Base-by-base conservation (phyloP, 1,140 invertebrate genomes). In the Matsumurasca onukii region DNA sequence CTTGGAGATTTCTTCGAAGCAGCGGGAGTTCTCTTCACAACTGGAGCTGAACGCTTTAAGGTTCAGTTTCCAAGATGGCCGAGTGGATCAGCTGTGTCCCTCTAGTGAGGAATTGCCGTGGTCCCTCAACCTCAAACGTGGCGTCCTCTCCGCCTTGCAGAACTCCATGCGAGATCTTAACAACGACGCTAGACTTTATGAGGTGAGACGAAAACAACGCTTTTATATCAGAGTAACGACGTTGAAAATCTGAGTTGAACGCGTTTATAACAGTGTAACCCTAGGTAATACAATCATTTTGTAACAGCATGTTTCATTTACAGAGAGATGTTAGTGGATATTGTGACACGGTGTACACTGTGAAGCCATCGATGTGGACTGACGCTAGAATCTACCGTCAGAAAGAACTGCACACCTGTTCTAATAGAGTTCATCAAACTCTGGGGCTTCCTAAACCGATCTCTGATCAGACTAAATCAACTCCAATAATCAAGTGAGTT, bases 101-200 rank as follows among this genome's bases (percentile, higher is more conserved):
- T 76, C 85, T 15, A 75, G 80, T 1, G 75, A 77, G 0, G 94
- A 96, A 73, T 80, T 85, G 5, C 81, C 83, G 1, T 95, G 91
- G 90, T 86, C 88, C 0, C 82, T 95, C 66, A 97, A 97, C 78
- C 86, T 96, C 76, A 96, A 96, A 77, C 84, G 90, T 70, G 94
- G 91, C 31, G 82, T 95, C 13, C 77, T 97, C 3, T 94, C 93
- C 0, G 85, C 92, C 71, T 84, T 96, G 55, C 94, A 97, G 75
- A 96, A 96, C 76, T 88, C 88, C 29, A 94, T 95, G 91, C 83
- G 15, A 31, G 31, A 25, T 59, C 61, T 65, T 51, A 91, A 94
- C 15, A 25, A n/a, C 9, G 55, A 59, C 3, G 55, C 15, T 22
- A 22, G 30, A 27, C 9, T 59, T 22, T 59, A 59, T 27, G 55